These are phyloP conservation scores for Fopius arisanus DNA, from an alignment of 1,140 invertebrate genomes.

Conservation along the genomic window DNA sequence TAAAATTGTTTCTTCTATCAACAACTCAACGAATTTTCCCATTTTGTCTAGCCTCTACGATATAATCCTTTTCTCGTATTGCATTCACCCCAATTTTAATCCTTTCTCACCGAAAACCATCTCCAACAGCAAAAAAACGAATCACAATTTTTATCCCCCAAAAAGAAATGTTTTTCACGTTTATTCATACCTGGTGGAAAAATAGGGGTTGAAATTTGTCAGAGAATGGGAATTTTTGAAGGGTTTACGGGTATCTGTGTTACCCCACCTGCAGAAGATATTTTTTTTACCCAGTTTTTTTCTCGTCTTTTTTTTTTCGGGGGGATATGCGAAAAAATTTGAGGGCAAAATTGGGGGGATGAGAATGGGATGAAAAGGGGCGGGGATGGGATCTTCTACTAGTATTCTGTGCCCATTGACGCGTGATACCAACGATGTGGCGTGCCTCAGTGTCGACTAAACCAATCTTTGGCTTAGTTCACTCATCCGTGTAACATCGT, in stretches of 20 bases:
- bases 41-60: not conserved
- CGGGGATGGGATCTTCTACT: constrained; percentile 38
- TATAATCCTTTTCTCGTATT: constrained; percentile 62
- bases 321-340: constrained; percentile 5
- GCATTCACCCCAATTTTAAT: constrained; percentile 34
- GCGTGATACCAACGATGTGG: constrained; percentile 55
- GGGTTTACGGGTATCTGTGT: constrained; percentile 22
- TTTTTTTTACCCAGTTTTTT: constrained; percentile 4
- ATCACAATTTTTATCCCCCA: not conserved
- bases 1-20: too few relatives aligned
- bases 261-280: constrained; percentile 41
- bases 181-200: constrained; percentile 34
- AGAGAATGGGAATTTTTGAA: constrained; percentile 30
- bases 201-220: constrained; percentile 27
- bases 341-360: not conserved
- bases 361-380: constrained; percentile 31
- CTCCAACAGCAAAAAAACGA: not conserved
- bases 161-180: constrained; percentile 17
- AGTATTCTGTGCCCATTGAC: constrained; percentile 54
- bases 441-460: constrained; percentile 62
- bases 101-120: not conserved
- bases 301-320: not conserved
- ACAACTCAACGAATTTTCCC: not conserved
- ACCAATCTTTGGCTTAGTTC: constrained; percentile 63
- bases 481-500: constrained; percentile 46